These are phyloP conservation scores for Pantherophis vulpinus DNA, from an alignment of 2,797 vertebrate genomes.

Conservation along the genomic window DNA sequence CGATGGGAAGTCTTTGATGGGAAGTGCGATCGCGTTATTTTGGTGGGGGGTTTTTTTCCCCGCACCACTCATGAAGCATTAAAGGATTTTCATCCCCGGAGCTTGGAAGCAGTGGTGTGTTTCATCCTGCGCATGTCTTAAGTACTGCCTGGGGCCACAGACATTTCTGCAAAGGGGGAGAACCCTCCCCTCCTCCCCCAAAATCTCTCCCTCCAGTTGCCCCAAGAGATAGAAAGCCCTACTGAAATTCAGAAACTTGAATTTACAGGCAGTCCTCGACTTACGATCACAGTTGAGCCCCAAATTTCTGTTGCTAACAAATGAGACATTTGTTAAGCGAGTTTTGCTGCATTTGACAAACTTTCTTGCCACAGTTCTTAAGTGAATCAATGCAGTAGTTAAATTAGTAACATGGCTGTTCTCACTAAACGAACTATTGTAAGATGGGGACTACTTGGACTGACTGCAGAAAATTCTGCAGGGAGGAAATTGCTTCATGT, in stretches of 20 bases:
- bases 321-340: not conserved
- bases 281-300: not conserved
- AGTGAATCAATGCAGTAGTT: not conserved
- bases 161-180: constrained; percentile 3
- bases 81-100: not conserved
- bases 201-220: constrained; percentile 24
- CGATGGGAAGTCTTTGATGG: not conserved
- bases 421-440: too few relatives aligned
- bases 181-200: not conserved
- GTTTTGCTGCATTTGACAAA: not conserved
- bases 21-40: not conserved
- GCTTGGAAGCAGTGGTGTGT: not conserved
- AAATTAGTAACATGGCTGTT: not conserved
- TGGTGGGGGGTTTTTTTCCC: not conserved
- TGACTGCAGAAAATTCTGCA: constrained; percentile 8
- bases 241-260: not conserved
- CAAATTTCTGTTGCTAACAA: not conserved
- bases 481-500: not conserved
- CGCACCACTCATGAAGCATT: not conserved
- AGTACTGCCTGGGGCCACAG: constrained; percentile 48
- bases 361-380: not conserved
- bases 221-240: constrained; percentile 21
- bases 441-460: not conserved
- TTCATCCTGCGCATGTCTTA: not conserved
- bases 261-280: not conserved